These are phyloP conservation scores for Antrozous pallidus DNA, from an alignment of 2,797 vertebrate species.

Conservation along the genomic window DNA sequence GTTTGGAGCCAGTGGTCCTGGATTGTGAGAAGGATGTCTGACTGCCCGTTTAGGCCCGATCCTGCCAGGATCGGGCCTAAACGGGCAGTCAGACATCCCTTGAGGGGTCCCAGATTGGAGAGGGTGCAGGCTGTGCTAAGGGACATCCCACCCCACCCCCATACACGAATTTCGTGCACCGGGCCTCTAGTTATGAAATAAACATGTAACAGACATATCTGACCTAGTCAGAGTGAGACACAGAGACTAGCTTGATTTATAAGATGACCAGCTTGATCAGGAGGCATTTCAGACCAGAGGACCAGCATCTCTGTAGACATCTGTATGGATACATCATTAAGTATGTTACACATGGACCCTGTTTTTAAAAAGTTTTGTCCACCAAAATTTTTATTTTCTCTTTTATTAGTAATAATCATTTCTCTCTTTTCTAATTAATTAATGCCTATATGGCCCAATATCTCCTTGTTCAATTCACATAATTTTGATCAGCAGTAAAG, in stretches of 20 bases:
- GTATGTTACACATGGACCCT: not conserved
- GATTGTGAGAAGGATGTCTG: too few relatives aligned
- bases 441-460: not conserved
- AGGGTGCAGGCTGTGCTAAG: too few relatives aligned
- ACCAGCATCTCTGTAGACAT: not conserved
- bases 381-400: not conserved
- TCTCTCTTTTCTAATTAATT: not conserved
- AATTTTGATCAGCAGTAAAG: not conserved
- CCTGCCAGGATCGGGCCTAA: too few relatives aligned
- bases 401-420: not conserved
- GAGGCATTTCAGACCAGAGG: not conserved
- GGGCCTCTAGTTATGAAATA: too few relatives aligned
- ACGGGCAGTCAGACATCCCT: too few relatives aligned
- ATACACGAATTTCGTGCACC: too few relatives aligned
- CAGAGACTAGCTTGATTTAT: not conserved
- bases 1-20: too few relatives aligned
- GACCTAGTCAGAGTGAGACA: not conserved
- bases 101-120: too few relatives aligned
- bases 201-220: not conserved
- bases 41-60: too few relatives aligned
- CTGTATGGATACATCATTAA: not conserved
- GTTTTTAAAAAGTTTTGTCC: not conserved
- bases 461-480: not conserved
- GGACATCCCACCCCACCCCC: too few relatives aligned
- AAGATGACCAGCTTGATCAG: not conserved